Percentiles rank a stretch among this genome's conserved stretches.
Evolutionary conservation across 2,888 invertebrate species (phyloP).

Genomic region (Harpagoxenus sublaevis): DNA sequence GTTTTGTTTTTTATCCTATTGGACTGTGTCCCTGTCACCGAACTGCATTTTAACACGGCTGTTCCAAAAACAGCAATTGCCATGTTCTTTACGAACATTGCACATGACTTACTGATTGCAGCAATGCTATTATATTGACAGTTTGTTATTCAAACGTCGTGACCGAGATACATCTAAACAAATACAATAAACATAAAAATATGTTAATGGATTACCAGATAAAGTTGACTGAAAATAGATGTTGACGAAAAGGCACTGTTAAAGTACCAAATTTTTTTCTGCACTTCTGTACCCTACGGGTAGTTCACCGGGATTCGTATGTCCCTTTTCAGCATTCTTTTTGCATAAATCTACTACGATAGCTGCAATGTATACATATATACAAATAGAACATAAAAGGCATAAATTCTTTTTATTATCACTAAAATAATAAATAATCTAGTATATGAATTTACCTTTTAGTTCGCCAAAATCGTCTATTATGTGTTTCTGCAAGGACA

Average conservation of each 20-base stretch:
- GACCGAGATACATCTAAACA: neutral
- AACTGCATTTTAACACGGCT: neutral
- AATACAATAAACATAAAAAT: neutral
- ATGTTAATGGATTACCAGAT: neutral
- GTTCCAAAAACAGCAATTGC: neutral
- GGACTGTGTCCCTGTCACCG: neutral
- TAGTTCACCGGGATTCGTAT: neutral
- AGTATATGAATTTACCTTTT: too few species aligned
- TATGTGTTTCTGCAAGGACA: neutral
- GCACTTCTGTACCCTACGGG: neutral
- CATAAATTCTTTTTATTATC: too few species aligned
- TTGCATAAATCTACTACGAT: neutral
- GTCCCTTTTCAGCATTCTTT: neutral
- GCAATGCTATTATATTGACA: neutral
- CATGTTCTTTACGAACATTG: neutral
- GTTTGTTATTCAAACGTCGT: neutral
- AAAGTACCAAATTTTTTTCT: neutral
- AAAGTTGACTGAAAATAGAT: neutral
- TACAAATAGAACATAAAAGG: too few species aligned
- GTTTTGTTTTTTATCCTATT: neutral
- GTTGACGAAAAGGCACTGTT: neutral
- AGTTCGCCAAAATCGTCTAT: neutral
- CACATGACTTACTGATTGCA: neutral
- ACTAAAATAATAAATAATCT: too few species aligned
- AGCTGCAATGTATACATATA: neutral